Conservation (phyloP, 2,888 invertebrate species). For the Imbricaverruca yamaguchii region DNA sequence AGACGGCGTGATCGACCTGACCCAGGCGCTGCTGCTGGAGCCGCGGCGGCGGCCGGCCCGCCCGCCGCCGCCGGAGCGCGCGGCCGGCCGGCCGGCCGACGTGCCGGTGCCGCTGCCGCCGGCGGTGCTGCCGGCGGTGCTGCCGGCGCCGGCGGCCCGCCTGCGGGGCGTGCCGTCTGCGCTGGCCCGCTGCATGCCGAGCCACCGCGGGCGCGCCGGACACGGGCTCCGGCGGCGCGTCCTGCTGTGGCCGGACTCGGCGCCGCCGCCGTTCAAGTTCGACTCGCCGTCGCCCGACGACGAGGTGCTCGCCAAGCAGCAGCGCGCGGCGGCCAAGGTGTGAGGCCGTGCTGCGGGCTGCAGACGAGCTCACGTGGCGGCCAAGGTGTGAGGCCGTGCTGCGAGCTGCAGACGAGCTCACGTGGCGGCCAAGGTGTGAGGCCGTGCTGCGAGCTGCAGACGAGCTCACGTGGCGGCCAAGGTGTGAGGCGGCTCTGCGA, state of each 20-base stretch:
- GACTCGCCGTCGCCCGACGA: slow-evolving; percentile 20
- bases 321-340: not conserved
- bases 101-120: no score
- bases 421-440: no score
- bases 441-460: no score
- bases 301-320: not conserved
- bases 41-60: not conserved
- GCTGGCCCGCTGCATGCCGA: not conserved
- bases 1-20: not conserved
- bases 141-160: not conserved
- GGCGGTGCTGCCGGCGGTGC: not conserved
- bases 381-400: no score
- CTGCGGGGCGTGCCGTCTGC: not conserved
- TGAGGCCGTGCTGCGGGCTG: not conserved
- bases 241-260: not conserved
- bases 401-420: no score
- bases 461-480: not conserved
- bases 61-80: not conserved
- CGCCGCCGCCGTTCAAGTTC: not conserved
- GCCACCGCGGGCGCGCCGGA: no score
- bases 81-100: not conserved
- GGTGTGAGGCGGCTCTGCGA: not conserved
- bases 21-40: not conserved
- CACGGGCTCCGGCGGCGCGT: not conserved
- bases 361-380: no score